Conservation (phyloP, 2,113 vertebrate species). For the Seriola dumerili region DNA sequence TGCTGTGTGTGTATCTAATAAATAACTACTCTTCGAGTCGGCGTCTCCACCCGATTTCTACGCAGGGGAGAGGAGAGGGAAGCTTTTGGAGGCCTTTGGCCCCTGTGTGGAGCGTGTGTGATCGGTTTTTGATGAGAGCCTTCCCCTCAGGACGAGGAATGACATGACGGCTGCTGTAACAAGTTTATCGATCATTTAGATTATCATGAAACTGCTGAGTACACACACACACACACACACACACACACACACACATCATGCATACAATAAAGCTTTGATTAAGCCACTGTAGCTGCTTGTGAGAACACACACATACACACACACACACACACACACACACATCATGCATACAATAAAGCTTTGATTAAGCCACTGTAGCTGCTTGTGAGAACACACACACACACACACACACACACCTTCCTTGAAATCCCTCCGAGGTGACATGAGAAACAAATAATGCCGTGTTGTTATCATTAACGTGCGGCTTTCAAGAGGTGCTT, state of each 20-base stretch:
- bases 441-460: slow-evolving; percentile 67
- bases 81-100: slow-evolving; percentile 43
- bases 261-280: slow-evolving; percentile 46
- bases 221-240: neutral
- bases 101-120: slow-evolving; percentile 10
- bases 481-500: slow-evolving; percentile 61
- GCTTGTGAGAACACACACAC: slow-evolving; percentile 37
- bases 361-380: slow-evolving; percentile 44
- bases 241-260: neutral
- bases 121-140: slow-evolving; percentile 56
- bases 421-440: slow-evolving; percentile 58
- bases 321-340: slow-evolving; percentile 16
- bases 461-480: slow-evolving; percentile 60
- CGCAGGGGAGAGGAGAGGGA: slow-evolving; percentile 14
- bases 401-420: slow-evolving; percentile 27
- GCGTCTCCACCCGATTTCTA: slow-evolving; percentile 39
- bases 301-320: slow-evolving; percentile 23
- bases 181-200: slow-evolving; percentile 63
- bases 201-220: slow-evolving; percentile 42
- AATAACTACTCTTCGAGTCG: slow-evolving; percentile 70
- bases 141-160: neutral
- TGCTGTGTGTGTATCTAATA: slow-evolving; percentile 56
- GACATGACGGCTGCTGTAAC: slow-evolving; percentile 56
- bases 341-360: slow-evolving; percentile 36
- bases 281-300: slow-evolving; percentile 35